phyloP scores from a whole-genome alignment of 2,113 vertebrate genomes.

The Trogon surrucura region DNA sequence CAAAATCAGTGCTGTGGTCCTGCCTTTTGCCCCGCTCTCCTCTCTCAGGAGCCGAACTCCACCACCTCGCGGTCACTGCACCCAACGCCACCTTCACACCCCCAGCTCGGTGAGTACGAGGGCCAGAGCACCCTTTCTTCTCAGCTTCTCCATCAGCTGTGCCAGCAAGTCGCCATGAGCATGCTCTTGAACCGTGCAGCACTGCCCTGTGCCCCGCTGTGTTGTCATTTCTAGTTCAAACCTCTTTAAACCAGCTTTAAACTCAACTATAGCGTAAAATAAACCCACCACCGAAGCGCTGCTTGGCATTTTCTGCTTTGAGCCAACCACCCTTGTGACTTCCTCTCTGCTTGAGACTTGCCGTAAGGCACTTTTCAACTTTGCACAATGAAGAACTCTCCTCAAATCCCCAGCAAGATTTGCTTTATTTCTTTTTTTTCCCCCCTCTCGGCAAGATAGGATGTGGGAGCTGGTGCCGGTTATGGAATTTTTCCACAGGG shows the following conservation, averaged over 20 bases:
- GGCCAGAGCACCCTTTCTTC: neutral
- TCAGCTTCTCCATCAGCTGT: rapidly evolving
- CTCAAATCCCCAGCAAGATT: neutral
- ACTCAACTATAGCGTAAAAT: neutral
- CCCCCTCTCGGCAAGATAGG: neutral
- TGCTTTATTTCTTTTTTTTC: neutral
- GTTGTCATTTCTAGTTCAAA: neutral
- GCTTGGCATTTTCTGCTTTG: neutral
- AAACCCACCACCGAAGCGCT: neutral
- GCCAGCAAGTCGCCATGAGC: neutral
- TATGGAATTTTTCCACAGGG: neutral
- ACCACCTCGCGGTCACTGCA: neutral
- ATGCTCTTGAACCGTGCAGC: neutral
- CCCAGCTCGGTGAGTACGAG: neutral
- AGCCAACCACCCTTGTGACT: neutral
- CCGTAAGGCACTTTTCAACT: neutral
- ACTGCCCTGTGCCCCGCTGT: neutral
- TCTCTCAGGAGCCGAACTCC: neutral
- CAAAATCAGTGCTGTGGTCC: neutral
- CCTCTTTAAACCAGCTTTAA: neutral
- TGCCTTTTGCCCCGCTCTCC: neutral
- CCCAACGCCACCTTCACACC: neutral
- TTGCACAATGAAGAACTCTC: neutral
- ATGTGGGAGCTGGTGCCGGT: neutral
- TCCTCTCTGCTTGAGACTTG: neutral